phyloP scores from a whole-genome alignment of 1,140 invertebrate genomes.

The Leptoteleia sp. region DNA sequence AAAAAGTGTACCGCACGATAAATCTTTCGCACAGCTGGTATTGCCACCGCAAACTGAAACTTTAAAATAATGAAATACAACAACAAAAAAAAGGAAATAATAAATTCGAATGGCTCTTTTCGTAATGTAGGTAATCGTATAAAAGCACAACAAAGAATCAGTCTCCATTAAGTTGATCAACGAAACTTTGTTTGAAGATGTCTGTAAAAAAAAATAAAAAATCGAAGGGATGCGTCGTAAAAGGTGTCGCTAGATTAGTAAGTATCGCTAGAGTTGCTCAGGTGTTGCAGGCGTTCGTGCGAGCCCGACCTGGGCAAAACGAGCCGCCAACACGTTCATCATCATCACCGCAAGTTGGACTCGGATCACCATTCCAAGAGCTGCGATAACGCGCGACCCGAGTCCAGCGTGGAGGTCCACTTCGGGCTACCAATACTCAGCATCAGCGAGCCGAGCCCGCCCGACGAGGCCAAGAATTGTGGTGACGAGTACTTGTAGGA shows the following conservation, averaged over 20 bases:
- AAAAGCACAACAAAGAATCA: slow-evolving; percentile 21
- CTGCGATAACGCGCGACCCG: slow-evolving; percentile 72
- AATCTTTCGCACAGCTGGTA: too few relatives aligned
- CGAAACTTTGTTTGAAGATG: slow-evolving; percentile 14
- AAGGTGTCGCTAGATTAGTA: slow-evolving; percentile 13
- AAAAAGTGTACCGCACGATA: too few relatives aligned
- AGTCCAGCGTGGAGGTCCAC: slow-evolving; percentile 78
- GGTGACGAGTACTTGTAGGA: slow-evolving; percentile 80
- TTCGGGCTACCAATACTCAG: slow-evolving; percentile 88
- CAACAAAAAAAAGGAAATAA: not conserved
- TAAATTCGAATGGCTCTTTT: not conserved
- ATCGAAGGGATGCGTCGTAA: slow-evolving; percentile 6
- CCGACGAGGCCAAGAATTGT: slow-evolving; percentile 83
- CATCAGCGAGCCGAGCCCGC: slow-evolving; percentile 89
- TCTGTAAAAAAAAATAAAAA: slow-evolving; percentile 7
- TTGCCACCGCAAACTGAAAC: not conserved
- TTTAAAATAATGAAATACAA: not conserved
- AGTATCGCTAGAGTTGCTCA: slow-evolving; percentile 45
- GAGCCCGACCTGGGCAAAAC: slow-evolving; percentile 70
- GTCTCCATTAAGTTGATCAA: slow-evolving; percentile 20
- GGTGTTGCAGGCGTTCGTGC: slow-evolving; percentile 72
- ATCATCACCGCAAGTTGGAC: slow-evolving; percentile 70
- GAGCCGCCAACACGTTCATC: slow-evolving; percentile 64
- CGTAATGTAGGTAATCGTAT: slow-evolving; percentile 24
- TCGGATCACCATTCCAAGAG: slow-evolving; percentile 73